phyloP scores from a whole-genome alignment of 2,797 vertebrate genomes.

The Ctenosaura bakeri region DNA sequence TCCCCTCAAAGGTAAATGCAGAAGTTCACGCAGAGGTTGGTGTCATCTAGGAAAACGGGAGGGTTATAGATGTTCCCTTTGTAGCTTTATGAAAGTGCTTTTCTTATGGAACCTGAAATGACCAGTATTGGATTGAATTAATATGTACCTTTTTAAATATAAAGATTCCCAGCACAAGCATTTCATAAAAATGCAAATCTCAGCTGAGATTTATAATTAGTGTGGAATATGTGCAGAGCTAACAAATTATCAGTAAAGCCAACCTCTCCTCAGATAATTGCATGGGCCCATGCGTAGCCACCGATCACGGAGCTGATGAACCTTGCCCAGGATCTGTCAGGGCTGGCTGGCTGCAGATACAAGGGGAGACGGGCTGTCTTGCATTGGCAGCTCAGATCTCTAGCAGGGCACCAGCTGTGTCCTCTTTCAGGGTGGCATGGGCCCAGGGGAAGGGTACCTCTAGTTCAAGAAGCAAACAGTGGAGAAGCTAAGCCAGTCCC shows the following conservation, averaged over 20 bases:
- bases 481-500: too few species aligned
- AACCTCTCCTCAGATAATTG: slow-evolving; percentile 47
- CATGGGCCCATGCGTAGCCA: slow-evolving; percentile 32
- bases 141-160: slow-evolving; percentile 63
- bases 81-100: slow-evolving; percentile 71
- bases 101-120: slow-evolving; percentile 72
- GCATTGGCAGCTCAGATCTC: neutral
- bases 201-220: slow-evolving; percentile 79
- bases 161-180: slow-evolving; percentile 74
- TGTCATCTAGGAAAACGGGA: slow-evolving; percentile 62
- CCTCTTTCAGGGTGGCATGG: too few species aligned
- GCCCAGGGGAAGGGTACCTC: too few species aligned
- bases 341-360: neutral
- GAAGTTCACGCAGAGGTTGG: slow-evolving; percentile 55
- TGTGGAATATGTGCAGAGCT: slow-evolving; percentile 66
- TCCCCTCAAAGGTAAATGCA: slow-evolving; percentile 50
- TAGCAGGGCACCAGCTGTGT: neutral
- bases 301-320: neutral
- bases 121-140: slow-evolving; percentile 79
- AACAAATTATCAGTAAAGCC: slow-evolving; percentile 61
- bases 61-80: slow-evolving; percentile 69
- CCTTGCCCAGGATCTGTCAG: neutral
- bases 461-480: too few species aligned
- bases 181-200: slow-evolving; percentile 82
- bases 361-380: neutral